Evolutionary conservation across 2,797 vertebrate genomes (phyloP), one percentile per base, ranked within the genome.

Genomic region (Huso huso): DNA sequence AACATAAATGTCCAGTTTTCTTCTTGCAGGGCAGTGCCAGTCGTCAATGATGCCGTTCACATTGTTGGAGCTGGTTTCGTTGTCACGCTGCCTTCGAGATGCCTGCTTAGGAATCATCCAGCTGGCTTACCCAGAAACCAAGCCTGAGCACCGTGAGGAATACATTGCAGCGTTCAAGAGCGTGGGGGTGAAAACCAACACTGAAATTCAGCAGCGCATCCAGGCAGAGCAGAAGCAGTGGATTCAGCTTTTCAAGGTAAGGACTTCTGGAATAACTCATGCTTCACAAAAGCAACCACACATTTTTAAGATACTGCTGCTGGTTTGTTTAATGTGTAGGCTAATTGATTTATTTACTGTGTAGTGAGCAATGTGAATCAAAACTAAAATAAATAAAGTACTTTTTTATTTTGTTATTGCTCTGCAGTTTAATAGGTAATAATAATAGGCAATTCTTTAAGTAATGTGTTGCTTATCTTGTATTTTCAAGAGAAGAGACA

Each of bases 1-100:
- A 37, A 37, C 37, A 37, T 37, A 37, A 37, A 37, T 37, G 37
- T 37, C 37, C 37, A 37, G 37, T 37, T 37, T 4, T 37, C 37
- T 37, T 88, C 82, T 74, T 84, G 50, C 77, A 80, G 89, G 88
- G 69, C 87, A 92, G 75, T 88, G 88, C 65, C 93, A 90, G 79
- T 91, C 94, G 53, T 95, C 95, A 69, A 96, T 95, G 94, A 99
- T 99, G 97, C 96, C 97, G 76, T 99, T 99, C 83, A 94, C 92
- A 0, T 82, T 98, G 76, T 80, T 76, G 49, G 96, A 99, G 83
- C 85, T 99, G 78, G 86, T 99, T 57, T 84, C 90, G 62, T 72
- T 99, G 67, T 99, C 96, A 48, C 93, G 93, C 58, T 98, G 96
- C 83, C 90, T 99, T 73, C 86, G 96, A 51, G 97, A 98, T 8